Percentiles rank a stretch among this genome's conserved stretches.
Evolutionary conservation across 2,888 invertebrate genomes (phyloP).

Genomic region (Branchipolynoe longqiensis): DNA sequence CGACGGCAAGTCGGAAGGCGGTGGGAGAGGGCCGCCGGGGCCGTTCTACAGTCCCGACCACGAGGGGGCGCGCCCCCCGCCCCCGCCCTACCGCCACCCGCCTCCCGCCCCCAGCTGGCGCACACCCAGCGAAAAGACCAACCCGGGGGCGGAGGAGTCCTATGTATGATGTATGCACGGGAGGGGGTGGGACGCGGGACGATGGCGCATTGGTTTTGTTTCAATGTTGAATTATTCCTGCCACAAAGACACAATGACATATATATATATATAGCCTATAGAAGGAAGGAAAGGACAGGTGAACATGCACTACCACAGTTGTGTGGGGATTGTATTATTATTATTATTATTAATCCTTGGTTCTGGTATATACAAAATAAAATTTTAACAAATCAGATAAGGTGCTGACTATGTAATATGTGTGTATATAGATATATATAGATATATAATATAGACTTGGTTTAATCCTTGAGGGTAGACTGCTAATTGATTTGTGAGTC

Average conservation of each 20-base stretch:
- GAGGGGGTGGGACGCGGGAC: no score
- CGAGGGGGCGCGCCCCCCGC: conserved; percentile 28
- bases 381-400: not conserved
- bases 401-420: conserved; percentile 11
- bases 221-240: conserved; percentile 28
- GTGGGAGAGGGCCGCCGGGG: not conserved
- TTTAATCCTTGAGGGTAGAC: not conserved
- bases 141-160: conserved; percentile 44
- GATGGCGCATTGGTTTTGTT: no score
- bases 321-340: conserved; percentile 20
- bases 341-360: not conserved
- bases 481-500: not conserved
- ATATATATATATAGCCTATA: no score
- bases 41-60: conserved; percentile 31
- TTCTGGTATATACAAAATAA: no score
- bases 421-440: not conserved
- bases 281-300: no score
- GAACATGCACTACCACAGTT: conserved; percentile 30
- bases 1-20: conserved; percentile 26
- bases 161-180: conserved; percentile 44
- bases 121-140: conserved; percentile 29
- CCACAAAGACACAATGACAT: not conserved
- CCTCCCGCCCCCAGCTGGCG: conserved; percentile 33
- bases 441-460: not conserved
- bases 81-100: conserved; percentile 54